phyloP scores from a whole-genome alignment of 2,888 invertebrate genomes.

The Oscheius myriophilus region DNA sequence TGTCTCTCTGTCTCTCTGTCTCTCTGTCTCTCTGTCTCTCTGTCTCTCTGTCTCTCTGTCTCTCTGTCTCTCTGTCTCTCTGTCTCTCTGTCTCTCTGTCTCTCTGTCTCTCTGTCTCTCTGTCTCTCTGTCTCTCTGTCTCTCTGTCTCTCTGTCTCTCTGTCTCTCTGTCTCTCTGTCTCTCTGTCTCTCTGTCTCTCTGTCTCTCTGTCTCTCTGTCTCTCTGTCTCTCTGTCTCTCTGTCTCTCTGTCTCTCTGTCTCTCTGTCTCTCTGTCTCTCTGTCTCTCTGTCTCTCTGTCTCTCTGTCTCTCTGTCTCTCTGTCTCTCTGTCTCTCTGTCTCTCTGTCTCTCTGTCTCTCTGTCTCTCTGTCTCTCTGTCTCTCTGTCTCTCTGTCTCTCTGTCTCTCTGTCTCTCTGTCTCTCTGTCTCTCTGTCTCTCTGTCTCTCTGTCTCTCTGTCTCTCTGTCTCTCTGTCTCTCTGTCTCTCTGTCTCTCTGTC shows the following conservation, averaged over 20 bases:
- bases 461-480: background rate
- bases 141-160: background rate
- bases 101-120: background rate
- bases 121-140: background rate
- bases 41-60: background rate
- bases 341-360: background rate
- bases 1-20: background rate
- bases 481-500: background rate
- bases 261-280: background rate
- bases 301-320: background rate
- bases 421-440: background rate
- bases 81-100: background rate
- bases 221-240: background rate
- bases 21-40: background rate
- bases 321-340: background rate
- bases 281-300: background rate
- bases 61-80: background rate
- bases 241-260: background rate
- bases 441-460: background rate
- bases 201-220: background rate
- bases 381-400: background rate
- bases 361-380: background rate
- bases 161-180: background rate
- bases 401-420: background rate
- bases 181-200: background rate